phyloP scores from a whole-genome alignment of 92 coral and sea anemone genomes.

The Epizoanthus ramosus region DNA sequence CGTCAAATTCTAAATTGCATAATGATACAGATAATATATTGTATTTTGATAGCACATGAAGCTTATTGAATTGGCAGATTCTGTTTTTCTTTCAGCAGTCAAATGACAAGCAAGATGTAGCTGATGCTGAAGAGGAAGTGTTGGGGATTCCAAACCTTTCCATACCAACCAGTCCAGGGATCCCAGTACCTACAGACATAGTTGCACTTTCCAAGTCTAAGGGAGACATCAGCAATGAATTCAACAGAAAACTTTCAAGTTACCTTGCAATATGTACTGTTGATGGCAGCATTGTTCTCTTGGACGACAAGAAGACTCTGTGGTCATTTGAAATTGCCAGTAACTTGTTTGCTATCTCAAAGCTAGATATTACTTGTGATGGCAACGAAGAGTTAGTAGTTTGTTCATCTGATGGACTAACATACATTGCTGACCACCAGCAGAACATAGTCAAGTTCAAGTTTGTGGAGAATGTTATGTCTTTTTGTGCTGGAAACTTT shows the following conservation, averaged over 20 bases:
- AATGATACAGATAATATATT: too few relatives aligned
- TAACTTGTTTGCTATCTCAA: slow-evolving; percentile 82
- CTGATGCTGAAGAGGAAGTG: slow-evolving; percentile 6
- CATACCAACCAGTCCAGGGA: slow-evolving; percentile 37
- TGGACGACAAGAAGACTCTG: slow-evolving; percentile 69
- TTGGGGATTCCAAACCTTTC: slow-evolving; percentile 32
- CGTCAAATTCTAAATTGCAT: too few relatives aligned
- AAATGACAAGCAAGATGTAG: slow-evolving; percentile 19
- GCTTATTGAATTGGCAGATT: neutral
- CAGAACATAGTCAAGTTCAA: slow-evolving; percentile 85
- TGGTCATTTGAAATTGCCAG: slow-evolving; percentile 82
- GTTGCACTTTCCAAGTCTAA: slow-evolving; percentile 40
- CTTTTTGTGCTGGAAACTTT: slow-evolving; percentile 83
- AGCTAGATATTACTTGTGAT: slow-evolving; percentile 83
- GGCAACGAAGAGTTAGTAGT: slow-evolving; percentile 83
- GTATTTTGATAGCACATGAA: too few relatives aligned
- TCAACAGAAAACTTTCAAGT: slow-evolving; percentile 31
- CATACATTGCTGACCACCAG: slow-evolving; percentile 79
- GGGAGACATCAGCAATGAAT: slow-evolving; percentile 23
- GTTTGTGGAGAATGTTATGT: slow-evolving; percentile 83
- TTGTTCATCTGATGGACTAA: slow-evolving; percentile 89
- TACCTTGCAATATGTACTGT: slow-evolving; percentile 78
- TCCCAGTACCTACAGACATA: slow-evolving; percentile 69
- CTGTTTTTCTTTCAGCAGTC: neutral
- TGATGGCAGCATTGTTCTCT: slow-evolving; percentile 73